Percentiles rank a stretch among this genome's conserved stretches.
Conservation (phyloP, 2,888 invertebrate genomes). For the Morinoia aosen region DNA sequence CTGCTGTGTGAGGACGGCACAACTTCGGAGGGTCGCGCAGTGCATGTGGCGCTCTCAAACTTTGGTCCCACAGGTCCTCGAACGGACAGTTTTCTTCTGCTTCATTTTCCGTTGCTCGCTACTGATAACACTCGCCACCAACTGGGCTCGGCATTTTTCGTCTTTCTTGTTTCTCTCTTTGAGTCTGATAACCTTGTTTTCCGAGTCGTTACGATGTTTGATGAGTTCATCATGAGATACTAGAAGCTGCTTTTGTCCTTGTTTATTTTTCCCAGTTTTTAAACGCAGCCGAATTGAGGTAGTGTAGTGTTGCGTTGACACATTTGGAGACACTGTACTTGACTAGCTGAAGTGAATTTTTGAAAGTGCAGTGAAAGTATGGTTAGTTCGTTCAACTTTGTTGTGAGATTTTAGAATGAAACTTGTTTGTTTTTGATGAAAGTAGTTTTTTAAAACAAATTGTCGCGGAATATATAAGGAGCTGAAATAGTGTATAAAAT, state of each 20-base stretch:
- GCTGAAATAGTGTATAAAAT: no score
- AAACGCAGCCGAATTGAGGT: not conserved
- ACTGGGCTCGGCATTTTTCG: not conserved
- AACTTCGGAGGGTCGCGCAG: not conserved
- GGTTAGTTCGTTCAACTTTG: no score
- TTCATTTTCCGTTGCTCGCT: not conserved
- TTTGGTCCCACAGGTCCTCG: not conserved
- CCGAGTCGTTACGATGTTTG: no score
- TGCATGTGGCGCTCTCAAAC: not conserved
- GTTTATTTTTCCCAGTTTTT: not conserved
- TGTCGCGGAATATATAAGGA: no score
- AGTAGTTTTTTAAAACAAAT: no score
- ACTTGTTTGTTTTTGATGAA: no score
- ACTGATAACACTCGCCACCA: not conserved
- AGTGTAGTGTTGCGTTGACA: no score
- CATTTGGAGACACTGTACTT: no score
- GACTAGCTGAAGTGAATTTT: no score
- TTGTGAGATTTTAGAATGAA: no score
- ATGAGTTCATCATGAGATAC: not conserved
- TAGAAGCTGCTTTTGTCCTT: not conserved
- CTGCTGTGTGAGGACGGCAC: not conserved
- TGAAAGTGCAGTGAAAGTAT: no score
- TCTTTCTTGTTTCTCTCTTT: slow-evolving; percentile 37
- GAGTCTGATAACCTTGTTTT: not conserved
- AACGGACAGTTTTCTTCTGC: not conserved